phyloP scores from a whole-genome alignment of 2,113 vertebrate genomes.

The Oceanites oceanicus region DNA sequence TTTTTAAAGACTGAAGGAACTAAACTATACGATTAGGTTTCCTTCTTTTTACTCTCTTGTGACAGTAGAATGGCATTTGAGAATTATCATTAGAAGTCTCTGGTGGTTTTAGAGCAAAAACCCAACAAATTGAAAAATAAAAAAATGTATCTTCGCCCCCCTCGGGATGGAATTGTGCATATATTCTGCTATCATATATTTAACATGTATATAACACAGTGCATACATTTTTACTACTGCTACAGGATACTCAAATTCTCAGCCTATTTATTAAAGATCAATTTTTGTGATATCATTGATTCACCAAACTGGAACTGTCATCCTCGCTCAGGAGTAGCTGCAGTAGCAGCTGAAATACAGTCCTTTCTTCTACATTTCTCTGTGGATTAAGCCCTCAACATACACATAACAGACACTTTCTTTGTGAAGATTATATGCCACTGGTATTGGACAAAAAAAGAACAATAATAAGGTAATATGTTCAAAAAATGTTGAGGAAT shows the following conservation, averaged over 20 bases:
- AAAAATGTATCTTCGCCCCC: neutral
- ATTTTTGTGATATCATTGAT: slow-evolving; percentile 20
- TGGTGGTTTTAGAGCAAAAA: neutral
- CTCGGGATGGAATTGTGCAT: neutral
- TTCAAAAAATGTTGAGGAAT: neutral
- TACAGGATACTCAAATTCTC: neutral
- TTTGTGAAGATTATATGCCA: neutral
- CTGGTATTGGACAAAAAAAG: neutral
- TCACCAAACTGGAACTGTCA: neutral
- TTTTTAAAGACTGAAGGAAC: neutral
- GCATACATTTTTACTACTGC: neutral
- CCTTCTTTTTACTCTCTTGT: neutral
- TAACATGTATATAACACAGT: neutral
- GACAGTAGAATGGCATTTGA: neutral
- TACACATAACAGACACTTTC: neutral
- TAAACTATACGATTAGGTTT: neutral
- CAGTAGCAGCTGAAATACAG: neutral
- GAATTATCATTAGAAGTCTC: neutral
- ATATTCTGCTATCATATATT: neutral
- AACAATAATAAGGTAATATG: neutral
- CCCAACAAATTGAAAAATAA: neutral
- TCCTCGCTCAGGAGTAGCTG: neutral
- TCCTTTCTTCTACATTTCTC: neutral
- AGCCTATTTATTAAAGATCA: neutral
- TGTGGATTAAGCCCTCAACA: neutral